A percentile compares a stretch with the other conserved stretches of the same genome.
Evolutionary conservation across 2,888 invertebrate species (phyloP).

Genomic region (Cremastobaeus sp.): DNA sequence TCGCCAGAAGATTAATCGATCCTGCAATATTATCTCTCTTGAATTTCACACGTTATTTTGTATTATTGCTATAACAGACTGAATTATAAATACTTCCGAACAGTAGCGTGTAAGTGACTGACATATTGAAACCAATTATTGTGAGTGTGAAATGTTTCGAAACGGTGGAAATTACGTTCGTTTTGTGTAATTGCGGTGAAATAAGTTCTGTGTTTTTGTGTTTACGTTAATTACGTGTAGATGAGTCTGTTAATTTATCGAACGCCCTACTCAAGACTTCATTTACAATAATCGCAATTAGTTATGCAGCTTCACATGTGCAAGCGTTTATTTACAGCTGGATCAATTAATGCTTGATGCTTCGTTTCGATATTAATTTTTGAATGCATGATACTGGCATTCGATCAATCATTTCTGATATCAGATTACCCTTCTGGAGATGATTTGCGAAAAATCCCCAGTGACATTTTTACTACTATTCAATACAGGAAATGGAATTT

Average conservation of each 20-base stretch:
- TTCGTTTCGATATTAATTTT: too few relatives aligned
- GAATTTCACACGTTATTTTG: not conserved
- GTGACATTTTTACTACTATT: too few relatives aligned
- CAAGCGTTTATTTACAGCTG: too few relatives aligned
- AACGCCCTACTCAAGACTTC: slow-evolving; percentile 4
- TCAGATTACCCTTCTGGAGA: too few relatives aligned
- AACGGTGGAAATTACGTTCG: slow-evolving; percentile 9
- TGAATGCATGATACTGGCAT: too few relatives aligned
- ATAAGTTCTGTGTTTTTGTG: not conserved
- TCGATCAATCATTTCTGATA: too few relatives aligned
- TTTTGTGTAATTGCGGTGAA: slow-evolving; percentile 5
- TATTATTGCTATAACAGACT: not conserved
- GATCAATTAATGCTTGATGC: too few relatives aligned
- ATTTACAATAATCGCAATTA: not conserved
- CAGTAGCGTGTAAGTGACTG: slow-evolving; percentile 13
- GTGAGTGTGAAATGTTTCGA: slow-evolving; percentile 12
- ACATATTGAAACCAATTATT: slow-evolving; percentile 13
- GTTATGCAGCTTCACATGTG: not conserved
- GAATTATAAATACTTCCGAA: slow-evolving; percentile 3
- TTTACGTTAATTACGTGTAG: slow-evolving; percentile 4
- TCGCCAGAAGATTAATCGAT: slow-evolving; percentile 5
- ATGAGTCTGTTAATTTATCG: not conserved
- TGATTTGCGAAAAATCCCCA: too few relatives aligned
- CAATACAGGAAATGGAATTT: too few relatives aligned
- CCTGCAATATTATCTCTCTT: too few relatives aligned